Conservation (phyloP, 2,888 invertebrate genomes). For the Mesochorus sp. region DNA sequence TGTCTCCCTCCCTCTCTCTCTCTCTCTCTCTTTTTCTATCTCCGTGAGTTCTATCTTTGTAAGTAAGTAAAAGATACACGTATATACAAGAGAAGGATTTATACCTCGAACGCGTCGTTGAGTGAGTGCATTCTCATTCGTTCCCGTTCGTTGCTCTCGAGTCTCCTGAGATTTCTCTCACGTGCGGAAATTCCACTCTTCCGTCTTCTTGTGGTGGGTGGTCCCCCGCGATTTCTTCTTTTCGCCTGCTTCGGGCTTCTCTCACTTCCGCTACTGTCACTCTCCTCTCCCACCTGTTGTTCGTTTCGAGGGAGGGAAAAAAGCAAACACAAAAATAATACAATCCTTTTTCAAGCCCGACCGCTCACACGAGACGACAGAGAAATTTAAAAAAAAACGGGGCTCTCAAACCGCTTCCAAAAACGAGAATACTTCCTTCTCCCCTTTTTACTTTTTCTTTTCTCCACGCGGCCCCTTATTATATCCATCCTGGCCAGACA, state of each 20-base stretch:
- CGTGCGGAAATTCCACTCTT: constrained; percentile 91
- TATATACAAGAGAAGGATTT: background rate
- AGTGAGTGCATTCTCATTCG: constrained; percentile 96
- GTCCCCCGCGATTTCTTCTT: constrained; percentile 78
- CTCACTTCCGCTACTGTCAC: constrained; percentile 81
- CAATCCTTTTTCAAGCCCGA: too few species aligned
- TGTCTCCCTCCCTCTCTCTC: too few species aligned
- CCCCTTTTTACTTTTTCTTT: too few species aligned
- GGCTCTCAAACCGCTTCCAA: too few species aligned
- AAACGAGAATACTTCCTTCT: too few species aligned
- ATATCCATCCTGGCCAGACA: too few species aligned
- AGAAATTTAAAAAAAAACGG: too few species aligned
- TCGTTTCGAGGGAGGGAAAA: background rate
- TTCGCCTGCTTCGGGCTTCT: constrained; percentile 80
- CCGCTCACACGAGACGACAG: too few species aligned
- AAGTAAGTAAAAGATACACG: background rate
- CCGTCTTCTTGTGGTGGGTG: constrained; percentile 84
- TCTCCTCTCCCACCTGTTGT: constrained; percentile 79
- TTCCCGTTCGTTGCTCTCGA: constrained; percentile 96
- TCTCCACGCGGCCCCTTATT: too few species aligned
- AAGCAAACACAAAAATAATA: background rate
- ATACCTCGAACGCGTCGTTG: constrained; percentile 94
- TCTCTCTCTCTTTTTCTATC: background rate
- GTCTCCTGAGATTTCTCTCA: constrained; percentile 91
- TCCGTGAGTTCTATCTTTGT: background rate